phyloP scores from a whole-genome alignment of 2,113 vertebrate species.

The Halichoerus grypus region DNA sequence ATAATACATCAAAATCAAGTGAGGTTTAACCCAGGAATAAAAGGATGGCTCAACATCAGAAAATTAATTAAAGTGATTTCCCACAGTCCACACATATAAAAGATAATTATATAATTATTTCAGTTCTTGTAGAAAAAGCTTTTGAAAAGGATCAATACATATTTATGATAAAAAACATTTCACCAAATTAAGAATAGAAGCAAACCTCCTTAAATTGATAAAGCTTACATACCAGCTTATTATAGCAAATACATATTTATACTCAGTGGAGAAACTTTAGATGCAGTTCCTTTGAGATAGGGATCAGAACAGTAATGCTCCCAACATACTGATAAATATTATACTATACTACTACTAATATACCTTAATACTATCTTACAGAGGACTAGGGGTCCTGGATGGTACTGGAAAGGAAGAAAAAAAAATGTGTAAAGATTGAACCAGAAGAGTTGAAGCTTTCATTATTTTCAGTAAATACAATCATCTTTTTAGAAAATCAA shows the following conservation, averaged over 20 bases:
- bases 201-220: neutral
- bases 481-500: slow-evolving; percentile 22
- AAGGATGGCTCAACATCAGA: neutral
- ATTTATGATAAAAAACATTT: neutral
- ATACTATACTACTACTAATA: neutral
- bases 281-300: neutral
- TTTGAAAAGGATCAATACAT: neutral
- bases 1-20: slow-evolving; percentile 12
- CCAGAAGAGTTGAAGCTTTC: neutral
- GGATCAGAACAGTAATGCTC: neutral
- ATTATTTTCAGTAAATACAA: neutral
- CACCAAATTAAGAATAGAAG: neutral
- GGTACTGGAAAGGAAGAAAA: neutral
- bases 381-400: neutral
- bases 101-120: neutral
- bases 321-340: neutral
- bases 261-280: neutral
- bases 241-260: neutral
- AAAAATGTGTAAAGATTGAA: neutral
- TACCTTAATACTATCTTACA: neutral
- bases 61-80: neutral
- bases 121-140: neutral
- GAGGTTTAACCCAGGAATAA: neutral
- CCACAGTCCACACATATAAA: neutral
- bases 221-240: neutral